Percentiles rank a stretch among this genome's conserved stretches.
phyloP scores from a whole-genome alignment of 2,888 invertebrate genomes.

The Protula sp. region DNA sequence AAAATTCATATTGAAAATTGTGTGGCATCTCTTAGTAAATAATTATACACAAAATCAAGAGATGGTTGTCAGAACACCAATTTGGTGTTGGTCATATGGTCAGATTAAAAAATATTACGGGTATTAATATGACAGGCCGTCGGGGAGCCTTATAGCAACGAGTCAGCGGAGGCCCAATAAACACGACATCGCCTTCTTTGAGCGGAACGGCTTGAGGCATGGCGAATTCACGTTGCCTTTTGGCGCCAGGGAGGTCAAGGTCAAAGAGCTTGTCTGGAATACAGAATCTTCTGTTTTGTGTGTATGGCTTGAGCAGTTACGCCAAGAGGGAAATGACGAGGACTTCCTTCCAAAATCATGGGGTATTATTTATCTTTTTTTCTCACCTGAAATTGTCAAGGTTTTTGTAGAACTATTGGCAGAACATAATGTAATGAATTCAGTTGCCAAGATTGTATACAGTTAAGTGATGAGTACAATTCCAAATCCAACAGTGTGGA shows the following conservation, averaged over 20 bases:
- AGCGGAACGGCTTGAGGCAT: slow-evolving; percentile 85
- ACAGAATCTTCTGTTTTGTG: slow-evolving; percentile 65
- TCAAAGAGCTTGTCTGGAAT: slow-evolving; percentile 64
- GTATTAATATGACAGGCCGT: slow-evolving; percentile 63
- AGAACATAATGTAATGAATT: no score
- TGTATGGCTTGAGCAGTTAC: slow-evolving; percentile 46
- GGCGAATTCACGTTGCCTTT: slow-evolving; percentile 70
- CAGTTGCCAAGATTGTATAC: no score
- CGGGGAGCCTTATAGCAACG: slow-evolving; percentile 74
- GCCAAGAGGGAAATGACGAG: slow-evolving; percentile 7
- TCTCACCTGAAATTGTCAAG: no score
- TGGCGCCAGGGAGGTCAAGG: slow-evolving; percentile 50
- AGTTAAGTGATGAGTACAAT: no score
- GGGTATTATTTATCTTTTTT: background rate
- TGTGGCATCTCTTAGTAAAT: no score
- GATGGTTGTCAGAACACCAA: no score
- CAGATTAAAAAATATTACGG: no score
- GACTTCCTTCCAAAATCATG: slow-evolving; percentile 2
- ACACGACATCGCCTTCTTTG: slow-evolving; percentile 74
- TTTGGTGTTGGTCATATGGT: no score
- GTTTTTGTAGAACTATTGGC: no score
- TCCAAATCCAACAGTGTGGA: no score
- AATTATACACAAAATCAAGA: no score
- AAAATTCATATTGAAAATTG: no score
- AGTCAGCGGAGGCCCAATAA: slow-evolving; percentile 54